Conservation (phyloP, 1,140 invertebrate genomes). For the Drosophila kikkawai region DNA sequence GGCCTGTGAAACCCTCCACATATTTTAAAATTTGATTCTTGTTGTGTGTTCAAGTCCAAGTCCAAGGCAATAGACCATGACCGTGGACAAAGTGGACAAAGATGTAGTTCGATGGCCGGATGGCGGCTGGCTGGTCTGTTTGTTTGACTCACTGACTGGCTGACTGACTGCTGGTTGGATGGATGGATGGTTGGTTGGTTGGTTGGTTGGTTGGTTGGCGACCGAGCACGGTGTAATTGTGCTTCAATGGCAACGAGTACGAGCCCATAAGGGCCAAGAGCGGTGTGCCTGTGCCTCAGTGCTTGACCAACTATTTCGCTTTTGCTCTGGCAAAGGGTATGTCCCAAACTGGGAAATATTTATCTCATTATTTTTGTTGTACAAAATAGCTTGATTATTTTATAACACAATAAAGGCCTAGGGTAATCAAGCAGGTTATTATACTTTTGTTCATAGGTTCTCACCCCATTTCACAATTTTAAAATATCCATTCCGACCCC, state of each 20-base stretch:
- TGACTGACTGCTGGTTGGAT: conserved; percentile 31
- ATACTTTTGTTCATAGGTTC: too few species aligned
- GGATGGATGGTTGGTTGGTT: conserved; percentile 28
- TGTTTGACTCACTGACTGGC: conserved; percentile 37
- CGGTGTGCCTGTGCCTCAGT: conserved; percentile 27
- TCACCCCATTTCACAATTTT: too few species aligned
- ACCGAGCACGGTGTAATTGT: conserved; percentile 66
- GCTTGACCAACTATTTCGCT: conserved; percentile 9
- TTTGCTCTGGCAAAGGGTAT: conserved; percentile 4
- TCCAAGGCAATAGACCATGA: conserved; percentile 76
- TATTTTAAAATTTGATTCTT: background rate
- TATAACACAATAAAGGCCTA: too few species aligned
- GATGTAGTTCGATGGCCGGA: conserved; percentile 60
- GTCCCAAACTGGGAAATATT: background rate
- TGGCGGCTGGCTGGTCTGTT: conserved; percentile 21
- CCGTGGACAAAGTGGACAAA: conserved; percentile 67
- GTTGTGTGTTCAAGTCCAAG: conserved; percentile 15
- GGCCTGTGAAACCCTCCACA: background rate
- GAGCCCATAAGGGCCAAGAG: conserved; percentile 40
- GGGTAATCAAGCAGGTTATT: too few species aligned
- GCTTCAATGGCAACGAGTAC: conserved; percentile 56
- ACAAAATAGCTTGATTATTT: too few species aligned
- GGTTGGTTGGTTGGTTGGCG: conserved; percentile 28
- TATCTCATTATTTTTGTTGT: background rate
- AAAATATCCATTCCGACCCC: too few species aligned